Evolutionary conservation across 2,113 vertebrate genomes (phyloP).

Genomic region (Tauraco erythrolophus): DNA sequence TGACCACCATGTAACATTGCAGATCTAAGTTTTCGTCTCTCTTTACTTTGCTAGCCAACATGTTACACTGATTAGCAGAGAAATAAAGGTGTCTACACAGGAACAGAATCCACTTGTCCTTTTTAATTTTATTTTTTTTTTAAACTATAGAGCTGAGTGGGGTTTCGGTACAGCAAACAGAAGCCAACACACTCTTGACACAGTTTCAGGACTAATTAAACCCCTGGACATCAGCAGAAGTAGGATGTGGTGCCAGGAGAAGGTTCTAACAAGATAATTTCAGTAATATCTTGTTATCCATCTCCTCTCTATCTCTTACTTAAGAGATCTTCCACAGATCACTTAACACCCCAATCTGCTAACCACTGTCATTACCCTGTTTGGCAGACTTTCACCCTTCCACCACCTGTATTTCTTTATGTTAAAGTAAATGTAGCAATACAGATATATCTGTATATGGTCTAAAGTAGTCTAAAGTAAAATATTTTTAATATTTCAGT

Average conservation of each 20-base stretch:
- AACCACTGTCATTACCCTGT: background rate
- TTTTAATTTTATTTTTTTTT: background rate
- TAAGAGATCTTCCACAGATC: background rate
- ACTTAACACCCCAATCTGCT: background rate
- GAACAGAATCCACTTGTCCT: background rate
- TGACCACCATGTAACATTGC: background rate
- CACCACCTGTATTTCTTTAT: background rate
- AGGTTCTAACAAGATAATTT: background rate
- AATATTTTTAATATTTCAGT: background rate
- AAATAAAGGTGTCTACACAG: background rate
- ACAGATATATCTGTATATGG: background rate
- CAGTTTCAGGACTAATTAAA: background rate
- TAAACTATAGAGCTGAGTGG: background rate
- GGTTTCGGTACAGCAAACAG: background rate
- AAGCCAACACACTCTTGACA: background rate
- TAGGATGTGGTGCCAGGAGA: background rate
- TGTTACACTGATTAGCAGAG: background rate
- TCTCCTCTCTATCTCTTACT: background rate
- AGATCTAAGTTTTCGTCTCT: background rate
- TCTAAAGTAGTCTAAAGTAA: background rate
- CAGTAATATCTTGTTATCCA: background rate
- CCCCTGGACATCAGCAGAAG: background rate
- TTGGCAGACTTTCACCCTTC: background rate
- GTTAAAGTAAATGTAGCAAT: background rate
- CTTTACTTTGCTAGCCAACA: background rate